These are phyloP conservation scores for Microchrysa polita DNA, from an alignment of 2,888 invertebrate genomes.

Conservation along the genomic window DNA sequence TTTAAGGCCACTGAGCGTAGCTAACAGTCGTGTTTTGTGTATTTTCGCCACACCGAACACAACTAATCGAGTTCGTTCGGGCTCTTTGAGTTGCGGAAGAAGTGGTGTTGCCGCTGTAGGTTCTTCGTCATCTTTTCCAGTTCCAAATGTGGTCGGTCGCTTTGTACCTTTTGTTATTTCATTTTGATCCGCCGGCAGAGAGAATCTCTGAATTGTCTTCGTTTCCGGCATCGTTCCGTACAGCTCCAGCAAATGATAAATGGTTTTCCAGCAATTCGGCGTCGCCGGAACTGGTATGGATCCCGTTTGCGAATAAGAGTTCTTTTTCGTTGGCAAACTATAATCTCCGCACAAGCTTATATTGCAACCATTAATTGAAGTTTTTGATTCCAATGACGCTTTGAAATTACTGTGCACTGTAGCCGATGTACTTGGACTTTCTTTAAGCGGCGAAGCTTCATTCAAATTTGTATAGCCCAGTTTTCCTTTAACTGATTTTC, in stretches of 20 bases:
- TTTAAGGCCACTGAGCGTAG: constrained; percentile 92
- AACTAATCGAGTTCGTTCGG: constrained; percentile 77
- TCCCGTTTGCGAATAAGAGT: constrained; percentile 54
- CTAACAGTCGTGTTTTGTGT: constrained; percentile 84
- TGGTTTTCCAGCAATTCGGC: constrained; percentile 93
- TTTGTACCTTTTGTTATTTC: constrained; percentile 74
- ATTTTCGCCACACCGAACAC: constrained; percentile 90
- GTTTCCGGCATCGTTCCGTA: constrained; percentile 96
- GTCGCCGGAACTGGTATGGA: constrained; percentile 61
- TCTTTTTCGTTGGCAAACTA: constrained; percentile 56
- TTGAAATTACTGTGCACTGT: constrained; percentile 61
- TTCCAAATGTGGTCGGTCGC: constrained; percentile 65
- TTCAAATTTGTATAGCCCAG: constrained; percentile 79
- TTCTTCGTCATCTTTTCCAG: constrained; percentile 65
- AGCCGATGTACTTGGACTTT: constrained; percentile 69
- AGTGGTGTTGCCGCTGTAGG: constrained; percentile 63
- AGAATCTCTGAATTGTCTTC: constrained; percentile 82
- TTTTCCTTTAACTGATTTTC: constrained; percentile 82
- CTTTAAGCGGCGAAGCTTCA: constrained; percentile 75
- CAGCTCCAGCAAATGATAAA: constrained; percentile 89
- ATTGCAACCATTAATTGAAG: constrained; percentile 61
- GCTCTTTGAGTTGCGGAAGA: constrained; percentile 59
- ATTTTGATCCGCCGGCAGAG: constrained; percentile 74
- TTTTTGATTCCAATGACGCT: constrained; percentile 61
- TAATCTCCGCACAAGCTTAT: constrained; percentile 56